Percentiles rank a stretch among this genome's conserved stretches.
phyloP scores from a whole-genome alignment of 2,797 vertebrate species.

The Helicolenus hilgendorfi region DNA sequence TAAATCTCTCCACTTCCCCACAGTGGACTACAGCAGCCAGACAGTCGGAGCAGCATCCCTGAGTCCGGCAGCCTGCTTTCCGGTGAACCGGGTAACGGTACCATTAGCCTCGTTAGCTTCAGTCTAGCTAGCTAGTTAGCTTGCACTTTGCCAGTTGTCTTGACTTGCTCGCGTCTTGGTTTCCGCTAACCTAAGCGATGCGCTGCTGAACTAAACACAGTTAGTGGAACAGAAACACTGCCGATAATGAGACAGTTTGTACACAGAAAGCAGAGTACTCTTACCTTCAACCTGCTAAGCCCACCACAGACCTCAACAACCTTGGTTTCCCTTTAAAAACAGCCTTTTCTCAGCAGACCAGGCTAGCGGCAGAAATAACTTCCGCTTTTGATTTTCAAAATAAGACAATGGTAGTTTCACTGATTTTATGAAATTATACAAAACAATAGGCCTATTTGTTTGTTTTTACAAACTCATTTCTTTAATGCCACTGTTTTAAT shows the following conservation, averaged over 20 bases:
- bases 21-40: not conserved
- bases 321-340: constrained; percentile 85
- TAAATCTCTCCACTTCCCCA: not conserved
- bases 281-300: constrained; percentile 76
- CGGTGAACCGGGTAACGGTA: not conserved
- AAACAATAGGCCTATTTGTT: not conserved
- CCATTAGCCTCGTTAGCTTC: constrained; percentile 75
- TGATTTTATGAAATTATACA: not conserved
- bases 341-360: constrained; percentile 55
- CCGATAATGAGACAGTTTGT: fast-evolving
- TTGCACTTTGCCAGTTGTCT: constrained; percentile 66
- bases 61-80: not conserved
- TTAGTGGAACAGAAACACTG: not conserved
- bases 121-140: constrained; percentile 72
- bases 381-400: constrained; percentile 71
- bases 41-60: not conserved
- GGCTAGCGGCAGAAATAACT: not conserved
- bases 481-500: not conserved
- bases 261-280: constrained; percentile 3
- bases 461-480: not conserved
- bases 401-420: not conserved
- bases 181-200: constrained; percentile 49
- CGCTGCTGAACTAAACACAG: not conserved
- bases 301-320: constrained; percentile 77
- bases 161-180: constrained; percentile 51